A percentile compares a stretch with the other conserved stretches of the same genome.
phyloP scores from a whole-genome alignment of 2,797 vertebrate genomes.

The Melopsittacus undulatus region DNA sequence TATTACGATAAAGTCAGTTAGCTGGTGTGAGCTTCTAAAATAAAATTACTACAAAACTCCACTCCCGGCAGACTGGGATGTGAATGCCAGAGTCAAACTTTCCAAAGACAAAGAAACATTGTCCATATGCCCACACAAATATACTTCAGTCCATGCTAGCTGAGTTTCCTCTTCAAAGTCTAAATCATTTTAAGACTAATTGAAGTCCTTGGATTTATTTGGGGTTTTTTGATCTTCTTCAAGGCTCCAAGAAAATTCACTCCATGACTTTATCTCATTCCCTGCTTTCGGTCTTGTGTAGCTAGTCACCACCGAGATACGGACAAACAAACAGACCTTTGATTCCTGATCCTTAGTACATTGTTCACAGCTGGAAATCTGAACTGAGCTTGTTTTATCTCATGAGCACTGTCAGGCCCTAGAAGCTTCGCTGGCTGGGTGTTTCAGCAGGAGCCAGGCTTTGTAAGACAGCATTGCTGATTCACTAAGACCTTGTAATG shows the following conservation, averaged over 20 bases:
- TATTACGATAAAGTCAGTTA: background rate
- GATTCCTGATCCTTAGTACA: background rate
- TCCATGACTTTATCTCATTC: background rate
- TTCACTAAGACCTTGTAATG: background rate
- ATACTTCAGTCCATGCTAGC: background rate
- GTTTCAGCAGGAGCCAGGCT: background rate
- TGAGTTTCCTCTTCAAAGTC: background rate
- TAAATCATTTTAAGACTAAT: background rate
- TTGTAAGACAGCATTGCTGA: background rate
- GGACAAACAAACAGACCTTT: background rate
- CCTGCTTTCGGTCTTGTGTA: background rate
- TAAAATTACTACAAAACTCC: background rate
- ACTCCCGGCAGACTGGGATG: background rate
- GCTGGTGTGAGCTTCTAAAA: background rate
- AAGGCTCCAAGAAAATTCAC: background rate
- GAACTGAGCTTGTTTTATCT: background rate
- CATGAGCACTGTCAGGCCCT: background rate
- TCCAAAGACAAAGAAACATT: background rate
- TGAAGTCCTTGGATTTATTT: background rate
- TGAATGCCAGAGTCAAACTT: background rate
- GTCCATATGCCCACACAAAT: background rate
- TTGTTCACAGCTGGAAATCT: background rate
- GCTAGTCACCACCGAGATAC: background rate
- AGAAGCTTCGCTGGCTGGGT: background rate
- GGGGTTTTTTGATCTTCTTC: rapidly evolving